phyloP scores from a whole-genome alignment of 2,113 vertebrate genomes.

The Mesoclemmys tuberculata region DNA sequence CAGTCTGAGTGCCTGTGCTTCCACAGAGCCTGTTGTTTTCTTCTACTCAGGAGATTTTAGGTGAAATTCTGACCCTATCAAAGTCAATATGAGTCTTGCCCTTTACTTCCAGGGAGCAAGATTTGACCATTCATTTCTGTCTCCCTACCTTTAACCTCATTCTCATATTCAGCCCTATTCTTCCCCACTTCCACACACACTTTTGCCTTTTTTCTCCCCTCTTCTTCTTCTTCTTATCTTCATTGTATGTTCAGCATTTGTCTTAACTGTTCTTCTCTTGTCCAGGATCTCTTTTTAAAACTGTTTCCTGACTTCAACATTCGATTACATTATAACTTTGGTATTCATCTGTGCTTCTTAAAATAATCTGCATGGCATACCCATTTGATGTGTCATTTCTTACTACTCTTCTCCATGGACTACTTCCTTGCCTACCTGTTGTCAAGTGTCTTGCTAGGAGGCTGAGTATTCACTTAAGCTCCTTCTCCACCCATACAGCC shows the following conservation, averaged over 20 bases:
- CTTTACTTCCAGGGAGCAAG: neutral
- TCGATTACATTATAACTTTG: neutral
- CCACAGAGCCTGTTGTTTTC: neutral
- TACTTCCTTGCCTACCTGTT: neutral
- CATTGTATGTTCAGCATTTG: accelerated
- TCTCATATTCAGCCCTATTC: neutral
- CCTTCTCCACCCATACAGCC: neutral
- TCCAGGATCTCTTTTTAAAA: neutral
- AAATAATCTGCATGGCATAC: accelerated
- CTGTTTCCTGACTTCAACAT: neutral
- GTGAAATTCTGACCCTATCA: neutral
- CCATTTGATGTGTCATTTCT: neutral
- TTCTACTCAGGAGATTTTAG: neutral
- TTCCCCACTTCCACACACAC: neutral
- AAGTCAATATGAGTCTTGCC: neutral
- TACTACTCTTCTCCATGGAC: neutral
- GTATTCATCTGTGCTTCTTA: neutral
- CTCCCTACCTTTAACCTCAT: neutral
- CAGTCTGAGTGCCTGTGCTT: neutral
- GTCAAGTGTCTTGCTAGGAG: neutral
- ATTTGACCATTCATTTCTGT: neutral
- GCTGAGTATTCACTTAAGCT: neutral
- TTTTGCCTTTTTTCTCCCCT: neutral
- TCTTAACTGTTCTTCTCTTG: neutral
- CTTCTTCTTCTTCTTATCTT: too few relatives aligned